phyloP scores from a whole-genome alignment of 2,113 vertebrate genomes.

The Heptranchias perlo region DNA sequence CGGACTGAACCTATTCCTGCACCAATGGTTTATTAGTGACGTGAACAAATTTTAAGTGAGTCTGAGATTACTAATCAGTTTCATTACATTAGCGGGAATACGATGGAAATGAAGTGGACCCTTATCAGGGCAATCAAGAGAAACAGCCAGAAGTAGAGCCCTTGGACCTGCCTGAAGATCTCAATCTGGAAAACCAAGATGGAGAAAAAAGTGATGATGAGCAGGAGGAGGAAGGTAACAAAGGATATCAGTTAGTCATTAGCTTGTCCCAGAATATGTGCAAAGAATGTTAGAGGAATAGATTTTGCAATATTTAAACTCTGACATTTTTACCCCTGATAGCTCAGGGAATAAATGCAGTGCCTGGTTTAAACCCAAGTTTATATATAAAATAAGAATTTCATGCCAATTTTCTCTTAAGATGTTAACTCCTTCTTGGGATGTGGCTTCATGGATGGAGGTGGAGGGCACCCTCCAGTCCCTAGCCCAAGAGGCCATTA shows the following conservation, averaged over 20 bases:
- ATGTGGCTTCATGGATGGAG: neutral
- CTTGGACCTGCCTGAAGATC: slow-evolving; percentile 82
- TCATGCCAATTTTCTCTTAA: neutral
- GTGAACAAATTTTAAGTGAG: neutral
- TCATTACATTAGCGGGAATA: slow-evolving; percentile 73
- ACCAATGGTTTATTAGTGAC: neutral
- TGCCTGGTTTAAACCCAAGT: neutral
- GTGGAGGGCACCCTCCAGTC: neutral
- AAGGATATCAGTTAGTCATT: neutral
- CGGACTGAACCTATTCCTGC: neutral
- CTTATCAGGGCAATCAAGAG: slow-evolving; percentile 82
- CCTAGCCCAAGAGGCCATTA: neutral
- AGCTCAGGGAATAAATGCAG: neutral
- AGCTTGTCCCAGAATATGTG: neutral
- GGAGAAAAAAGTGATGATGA: slow-evolving; percentile 58
- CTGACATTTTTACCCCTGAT: neutral
- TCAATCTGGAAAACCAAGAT: slow-evolving; percentile 76
- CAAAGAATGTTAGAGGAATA: neutral
- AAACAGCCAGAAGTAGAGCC: slow-evolving; percentile 72
- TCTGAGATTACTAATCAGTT: neutral
- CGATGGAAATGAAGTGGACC: slow-evolving; percentile 88
- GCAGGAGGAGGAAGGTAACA: slow-evolving; percentile 65
- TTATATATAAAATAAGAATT: neutral
- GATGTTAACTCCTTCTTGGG: neutral
- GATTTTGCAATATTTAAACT: neutral